A percentile compares a stretch with the other conserved stretches of the same genome.
Evolutionary conservation across 2,113 vertebrate species (phyloP).

Genomic region (Alexandromys fortis): DNA sequence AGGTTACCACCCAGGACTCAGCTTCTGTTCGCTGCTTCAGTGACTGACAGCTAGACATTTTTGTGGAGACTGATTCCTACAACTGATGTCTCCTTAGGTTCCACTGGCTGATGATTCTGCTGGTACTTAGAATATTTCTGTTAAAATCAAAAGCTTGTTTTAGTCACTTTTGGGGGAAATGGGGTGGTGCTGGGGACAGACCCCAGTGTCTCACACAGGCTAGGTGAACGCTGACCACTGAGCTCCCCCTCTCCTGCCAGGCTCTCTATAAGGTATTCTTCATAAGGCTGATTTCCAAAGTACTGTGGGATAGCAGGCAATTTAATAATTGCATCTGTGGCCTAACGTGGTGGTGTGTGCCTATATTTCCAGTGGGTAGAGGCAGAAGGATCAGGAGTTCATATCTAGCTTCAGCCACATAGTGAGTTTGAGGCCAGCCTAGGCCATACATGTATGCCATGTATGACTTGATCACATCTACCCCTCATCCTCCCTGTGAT

Average conservation of each 20-base stretch:
- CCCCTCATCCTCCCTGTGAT: background rate
- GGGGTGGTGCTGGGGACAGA: background rate
- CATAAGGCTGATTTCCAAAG: background rate
- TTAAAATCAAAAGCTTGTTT: background rate
- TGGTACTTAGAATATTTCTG: background rate
- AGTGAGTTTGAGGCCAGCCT: background rate
- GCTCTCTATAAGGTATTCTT: background rate
- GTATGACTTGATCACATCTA: background rate
- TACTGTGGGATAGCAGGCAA: background rate
- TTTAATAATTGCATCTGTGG: background rate
- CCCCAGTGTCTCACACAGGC: background rate
- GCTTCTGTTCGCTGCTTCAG: background rate
- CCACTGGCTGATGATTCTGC: background rate
- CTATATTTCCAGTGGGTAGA: background rate
- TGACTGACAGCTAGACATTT: background rate
- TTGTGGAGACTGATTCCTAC: background rate
- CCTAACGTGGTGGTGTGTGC: background rate
- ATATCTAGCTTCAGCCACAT: background rate
- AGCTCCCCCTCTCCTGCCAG: background rate
- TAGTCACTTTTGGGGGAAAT: background rate
- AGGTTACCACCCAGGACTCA: background rate
- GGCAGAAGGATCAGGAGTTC: background rate
- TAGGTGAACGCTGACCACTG: background rate
- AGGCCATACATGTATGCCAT: background rate
- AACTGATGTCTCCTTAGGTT: background rate